phyloP scores from a whole-genome alignment of 2,113 vertebrate genomes.

The Recurvirostra avosetta region DNA sequence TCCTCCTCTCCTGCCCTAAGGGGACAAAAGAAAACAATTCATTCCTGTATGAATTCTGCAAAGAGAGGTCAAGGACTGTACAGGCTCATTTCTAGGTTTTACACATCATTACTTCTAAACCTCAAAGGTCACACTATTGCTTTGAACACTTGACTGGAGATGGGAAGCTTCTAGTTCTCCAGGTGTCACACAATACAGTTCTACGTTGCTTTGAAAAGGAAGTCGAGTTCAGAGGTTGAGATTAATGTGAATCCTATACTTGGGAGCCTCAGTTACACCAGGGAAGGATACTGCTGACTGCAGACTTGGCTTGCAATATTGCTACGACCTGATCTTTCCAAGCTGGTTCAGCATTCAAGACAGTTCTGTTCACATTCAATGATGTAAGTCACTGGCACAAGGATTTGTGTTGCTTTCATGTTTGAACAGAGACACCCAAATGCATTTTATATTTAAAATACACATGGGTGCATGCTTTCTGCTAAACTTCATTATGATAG shows the following conservation, averaged over 20 bases:
- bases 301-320: not conserved
- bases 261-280: not conserved
- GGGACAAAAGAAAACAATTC: not conserved
- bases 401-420: not conserved
- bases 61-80: not conserved
- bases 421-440: not conserved
- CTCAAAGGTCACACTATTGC: not conserved
- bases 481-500: not conserved
- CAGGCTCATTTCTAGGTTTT: not conserved
- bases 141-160: not conserved
- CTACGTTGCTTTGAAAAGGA: not conserved
- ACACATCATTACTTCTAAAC: not conserved
- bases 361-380: not conserved
- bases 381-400: not conserved
- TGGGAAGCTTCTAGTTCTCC: not conserved
- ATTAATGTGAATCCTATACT: not conserved
- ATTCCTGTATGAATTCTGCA: not conserved
- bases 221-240: not conserved
- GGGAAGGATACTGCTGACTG: not conserved
- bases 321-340: not conserved
- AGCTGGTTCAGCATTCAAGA: not conserved
- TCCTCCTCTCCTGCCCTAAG: not conserved
- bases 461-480: not conserved
- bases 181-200: not conserved
- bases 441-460: not conserved